Evolutionary conservation across 2,888 invertebrate genomes (phyloP), one percentile per base, ranked within the genome.

Genomic region (Eupithecia dodoneata): DNA sequence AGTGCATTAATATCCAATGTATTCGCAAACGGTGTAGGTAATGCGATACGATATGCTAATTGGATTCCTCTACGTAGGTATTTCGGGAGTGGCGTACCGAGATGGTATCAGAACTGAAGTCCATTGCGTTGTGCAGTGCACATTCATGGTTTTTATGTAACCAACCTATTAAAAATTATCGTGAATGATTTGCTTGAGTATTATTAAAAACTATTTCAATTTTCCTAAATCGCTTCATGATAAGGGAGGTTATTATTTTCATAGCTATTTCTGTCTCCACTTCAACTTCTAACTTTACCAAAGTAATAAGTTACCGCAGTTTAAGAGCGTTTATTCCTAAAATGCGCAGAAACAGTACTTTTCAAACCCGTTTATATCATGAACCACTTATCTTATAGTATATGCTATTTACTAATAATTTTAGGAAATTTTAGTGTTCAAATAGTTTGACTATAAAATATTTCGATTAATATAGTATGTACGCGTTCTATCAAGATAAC

Each of bases 1-100:
- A 78, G 76, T 82, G 81, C 82, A 79, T 81, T 80, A 80, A 78
- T 79, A 74, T 79, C 73, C 70, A 72, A 79, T 73, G 76, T 76
- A 74, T 74, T 74, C 72, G 74, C 72, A 79, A 74, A 76, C 79
- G 18, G 41, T 45, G 70, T n/a, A 65, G 72, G 78, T 75, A 79
- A 72, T 75, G 73, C 73, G 47, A 73, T 79, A 65, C 70, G 47
- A 74, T 76, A 79, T 79, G 67, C 65, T 79, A 76, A 76, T 78
- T 74, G 71, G 44, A 71, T 74, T 71, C 18, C 41, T 52, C 52
- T 71, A 66, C 45, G 70, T 49, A 69, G 69, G 45, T 69, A 69
- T 69, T 69, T 2, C 30, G 10, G 30, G 47, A 18, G 47, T 12
- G 4, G 18, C 10, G 44, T 66, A 66, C 66, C 3, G 42, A 42